A percentile compares a stretch with the other conserved stretches of the same genome.
Evolutionary conservation across 2,113 vertebrate species (phyloP).

Genomic region (Phylloscopus trochiloides): DNA sequence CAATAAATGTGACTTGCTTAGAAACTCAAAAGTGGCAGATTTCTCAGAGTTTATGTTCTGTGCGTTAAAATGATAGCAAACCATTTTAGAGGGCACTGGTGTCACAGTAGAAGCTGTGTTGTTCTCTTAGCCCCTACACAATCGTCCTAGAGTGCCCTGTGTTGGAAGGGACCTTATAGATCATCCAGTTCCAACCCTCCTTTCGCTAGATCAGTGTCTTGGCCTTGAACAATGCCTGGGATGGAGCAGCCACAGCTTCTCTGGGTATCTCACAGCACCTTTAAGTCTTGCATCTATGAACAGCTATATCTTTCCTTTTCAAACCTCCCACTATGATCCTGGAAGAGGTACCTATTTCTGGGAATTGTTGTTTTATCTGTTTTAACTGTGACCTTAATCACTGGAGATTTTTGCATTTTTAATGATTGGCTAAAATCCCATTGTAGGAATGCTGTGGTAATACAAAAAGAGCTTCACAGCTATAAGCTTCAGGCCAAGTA

Average conservation of each 20-base stretch:
- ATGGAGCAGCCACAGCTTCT: not conserved
- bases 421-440: not conserved
- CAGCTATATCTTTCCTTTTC: not conserved
- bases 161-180: not conserved
- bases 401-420: not conserved
- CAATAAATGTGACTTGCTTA: conserved; percentile 18
- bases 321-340: not conserved
- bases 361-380: not conserved
- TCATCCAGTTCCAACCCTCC: accelerated
- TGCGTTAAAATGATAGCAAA: conserved; percentile 14
- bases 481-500: not conserved
- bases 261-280: not conserved
- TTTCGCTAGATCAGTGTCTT: not conserved
- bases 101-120: not conserved
- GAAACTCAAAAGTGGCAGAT: conserved; percentile 26
- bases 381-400: not conserved
- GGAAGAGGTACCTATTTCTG: not conserved
- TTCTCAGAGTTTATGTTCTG: conserved; percentile 22
- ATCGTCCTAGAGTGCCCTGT: not conserved
- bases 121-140: not conserved
- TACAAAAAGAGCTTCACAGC: not conserved
- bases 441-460: not conserved
- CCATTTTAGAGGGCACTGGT: not conserved
- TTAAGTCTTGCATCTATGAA: not conserved
- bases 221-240: not conserved